Percentiles rank a stretch among this genome's conserved stretches.
These are phyloP conservation scores for Crax fasciolata DNA, from an alignment of 2,797 vertebrate species.

Conservation along the genomic window DNA sequence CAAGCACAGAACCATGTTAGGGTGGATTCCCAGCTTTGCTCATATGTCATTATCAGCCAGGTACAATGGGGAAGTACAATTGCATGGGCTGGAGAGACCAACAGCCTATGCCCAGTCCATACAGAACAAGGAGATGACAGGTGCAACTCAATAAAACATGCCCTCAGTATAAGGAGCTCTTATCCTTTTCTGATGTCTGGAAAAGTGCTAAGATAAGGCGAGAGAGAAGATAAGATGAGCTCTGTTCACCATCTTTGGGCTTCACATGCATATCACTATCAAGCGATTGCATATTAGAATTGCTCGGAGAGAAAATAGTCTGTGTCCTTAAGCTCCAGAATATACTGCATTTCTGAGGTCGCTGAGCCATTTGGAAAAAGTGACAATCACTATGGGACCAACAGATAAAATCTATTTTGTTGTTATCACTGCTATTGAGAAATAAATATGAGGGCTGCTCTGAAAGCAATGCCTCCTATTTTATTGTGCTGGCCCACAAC, in stretches of 20 bases:
- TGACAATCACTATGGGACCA: not conserved
- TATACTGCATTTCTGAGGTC: not conserved
- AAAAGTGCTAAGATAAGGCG: not conserved
- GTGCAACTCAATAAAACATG: not conserved
- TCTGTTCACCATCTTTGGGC: slow-evolving; percentile 18
- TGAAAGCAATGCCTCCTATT: no score
- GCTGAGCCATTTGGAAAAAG: not conserved
- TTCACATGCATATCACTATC: not conserved
- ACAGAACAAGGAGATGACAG: not conserved
- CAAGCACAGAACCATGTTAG: not conserved
- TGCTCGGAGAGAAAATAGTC: not conserved
- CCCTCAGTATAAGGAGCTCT: not conserved
- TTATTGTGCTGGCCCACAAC: no score
- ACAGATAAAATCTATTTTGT: not conserved
- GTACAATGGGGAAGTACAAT: not conserved
- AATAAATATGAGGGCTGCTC: not conserved
- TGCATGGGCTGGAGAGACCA: not conserved
- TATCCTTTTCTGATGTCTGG: not conserved
- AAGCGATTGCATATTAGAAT: not conserved
- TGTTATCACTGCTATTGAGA: slow-evolving; percentile 10
- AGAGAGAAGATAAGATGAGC: slow-evolving; percentile 10
- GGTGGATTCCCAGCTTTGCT: not conserved
- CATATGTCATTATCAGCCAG: not conserved
- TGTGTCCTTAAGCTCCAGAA: not conserved
- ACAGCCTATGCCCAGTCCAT: not conserved